Evolutionary conservation across 2,797 vertebrate genomes (phyloP).

Genomic region (Champsocephalus esox): DNA sequence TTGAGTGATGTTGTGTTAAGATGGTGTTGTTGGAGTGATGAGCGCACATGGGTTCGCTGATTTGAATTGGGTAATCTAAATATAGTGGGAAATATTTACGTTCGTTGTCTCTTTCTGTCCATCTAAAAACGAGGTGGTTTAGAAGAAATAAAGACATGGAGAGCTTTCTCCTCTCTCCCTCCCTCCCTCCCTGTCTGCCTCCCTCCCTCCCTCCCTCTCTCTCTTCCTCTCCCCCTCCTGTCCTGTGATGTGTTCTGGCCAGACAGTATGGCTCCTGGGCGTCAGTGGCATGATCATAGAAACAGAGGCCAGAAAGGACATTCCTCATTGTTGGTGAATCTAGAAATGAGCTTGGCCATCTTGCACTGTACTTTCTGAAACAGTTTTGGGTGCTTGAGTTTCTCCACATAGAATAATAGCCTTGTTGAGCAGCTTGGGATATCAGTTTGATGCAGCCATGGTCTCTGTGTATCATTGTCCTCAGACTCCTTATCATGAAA

Average conservation of each 20-base stretch:
- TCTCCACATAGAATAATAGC: conserved; percentile 39
- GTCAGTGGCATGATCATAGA: conserved; percentile 82
- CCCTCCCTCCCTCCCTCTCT: conserved; percentile 6
- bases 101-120: background rate
- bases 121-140: background rate
- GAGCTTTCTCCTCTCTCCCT: conserved; percentile 9
- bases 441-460: conserved; percentile 1
- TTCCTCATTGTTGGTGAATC: conserved; percentile 77
- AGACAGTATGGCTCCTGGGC: conserved; percentile 84
- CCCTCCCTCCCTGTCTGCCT: background rate
- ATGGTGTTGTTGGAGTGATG: background rate
- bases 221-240: conserved; percentile 70
- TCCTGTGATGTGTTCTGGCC: conserved; percentile 84
- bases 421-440: conserved; percentile 13
- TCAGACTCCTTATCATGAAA: conserved; percentile 41
- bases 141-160: conserved; percentile 32
- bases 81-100: background rate
- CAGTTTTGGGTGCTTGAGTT: conserved; percentile 29
- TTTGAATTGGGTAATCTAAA: background rate
- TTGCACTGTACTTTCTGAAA: conserved; percentile 34
- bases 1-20: conserved; percentile 14
- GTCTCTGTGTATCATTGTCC: conserved; percentile 31
- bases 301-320: conserved; percentile 81
- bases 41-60: background rate
- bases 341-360: conserved; percentile 66